A percentile compares a stretch with the other conserved stretches of the same genome.
These are phyloP conservation scores for Micropoecilia bifurca DNA, from an alignment of 2,797 vertebrate species.

Conservation along the genomic window DNA sequence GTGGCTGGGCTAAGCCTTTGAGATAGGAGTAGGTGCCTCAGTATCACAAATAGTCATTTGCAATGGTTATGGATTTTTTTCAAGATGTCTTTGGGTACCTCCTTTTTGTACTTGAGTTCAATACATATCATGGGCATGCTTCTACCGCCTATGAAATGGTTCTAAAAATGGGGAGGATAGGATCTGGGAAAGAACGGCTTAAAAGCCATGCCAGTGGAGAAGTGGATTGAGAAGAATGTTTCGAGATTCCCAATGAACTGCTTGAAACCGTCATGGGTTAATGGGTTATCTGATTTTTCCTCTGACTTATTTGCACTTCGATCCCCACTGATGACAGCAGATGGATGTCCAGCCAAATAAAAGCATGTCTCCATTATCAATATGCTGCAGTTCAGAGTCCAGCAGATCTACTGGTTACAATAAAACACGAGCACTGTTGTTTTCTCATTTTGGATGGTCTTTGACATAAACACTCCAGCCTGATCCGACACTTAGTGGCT, in stretches of 20 bases:
- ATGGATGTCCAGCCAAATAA: neutral
- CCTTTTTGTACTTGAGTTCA: too few relatives aligned
- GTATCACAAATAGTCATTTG: too few relatives aligned
- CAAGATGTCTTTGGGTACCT: too few relatives aligned
- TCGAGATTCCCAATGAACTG: neutral
- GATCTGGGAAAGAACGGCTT: too few relatives aligned
- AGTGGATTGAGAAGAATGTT: too few relatives aligned
- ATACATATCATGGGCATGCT: too few relatives aligned
- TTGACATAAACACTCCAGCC: neutral
- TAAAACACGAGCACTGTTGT: neutral
- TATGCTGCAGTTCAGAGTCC: neutral
- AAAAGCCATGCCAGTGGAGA: too few relatives aligned
- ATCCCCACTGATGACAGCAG: neutral
- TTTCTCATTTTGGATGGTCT: neutral
- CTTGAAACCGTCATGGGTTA: neutral
- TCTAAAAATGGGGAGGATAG: too few relatives aligned
- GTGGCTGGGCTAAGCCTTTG: too few relatives aligned
- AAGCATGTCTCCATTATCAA: neutral
- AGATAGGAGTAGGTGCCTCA: too few relatives aligned
- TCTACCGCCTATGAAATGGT: too few relatives aligned
- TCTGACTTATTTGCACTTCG: neutral
- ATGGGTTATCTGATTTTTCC: neutral
- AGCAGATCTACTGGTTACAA: neutral
- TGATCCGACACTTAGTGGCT: neutral
- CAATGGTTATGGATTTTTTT: too few relatives aligned